Conservation (phyloP, 1,140 invertebrate genomes). For the Eupristina koningsbergeri region DNA sequence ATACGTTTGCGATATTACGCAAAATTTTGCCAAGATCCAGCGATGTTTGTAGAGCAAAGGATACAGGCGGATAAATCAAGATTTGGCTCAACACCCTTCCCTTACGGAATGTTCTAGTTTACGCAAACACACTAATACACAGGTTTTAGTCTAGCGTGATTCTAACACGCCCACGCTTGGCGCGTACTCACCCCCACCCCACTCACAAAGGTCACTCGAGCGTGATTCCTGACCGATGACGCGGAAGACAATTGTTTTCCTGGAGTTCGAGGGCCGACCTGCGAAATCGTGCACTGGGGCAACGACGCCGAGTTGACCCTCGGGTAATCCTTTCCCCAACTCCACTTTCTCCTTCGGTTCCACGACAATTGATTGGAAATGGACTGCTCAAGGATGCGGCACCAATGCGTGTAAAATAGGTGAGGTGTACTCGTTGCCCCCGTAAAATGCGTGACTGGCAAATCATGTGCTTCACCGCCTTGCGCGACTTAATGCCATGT, state of each 20-base stretch:
- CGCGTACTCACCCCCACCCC: too few relatives aligned
- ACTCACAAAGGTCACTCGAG: conserved; percentile 45
- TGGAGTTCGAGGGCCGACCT: conserved; percentile 15
- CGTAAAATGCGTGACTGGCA: conserved; percentile 1
- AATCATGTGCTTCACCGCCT: background rate
- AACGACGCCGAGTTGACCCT: background rate
- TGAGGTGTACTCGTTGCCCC: background rate
- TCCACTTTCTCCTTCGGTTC: conserved; percentile 5
- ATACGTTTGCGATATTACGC: too few relatives aligned
- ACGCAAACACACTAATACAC: background rate
- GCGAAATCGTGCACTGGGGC: background rate
- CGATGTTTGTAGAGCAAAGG: too few relatives aligned
- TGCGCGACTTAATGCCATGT: conserved; percentile 1
- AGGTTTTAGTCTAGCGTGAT: conserved; percentile 42
- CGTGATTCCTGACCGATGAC: conserved; percentile 55
- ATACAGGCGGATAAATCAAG: background rate
- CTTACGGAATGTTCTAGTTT: background rate
- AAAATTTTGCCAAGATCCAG: too few relatives aligned
- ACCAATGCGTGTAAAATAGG: background rate
- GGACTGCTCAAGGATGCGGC: background rate
- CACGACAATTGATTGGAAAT: background rate
- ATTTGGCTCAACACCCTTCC: conserved; percentile 16
- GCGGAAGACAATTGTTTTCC: conserved; percentile 54
- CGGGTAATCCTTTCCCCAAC: background rate
- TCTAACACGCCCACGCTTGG: conserved; percentile 22